Evolutionary conservation across 2,113 vertebrate species (phyloP).

Genomic region (Gnathochromis pfefferi): DNA sequence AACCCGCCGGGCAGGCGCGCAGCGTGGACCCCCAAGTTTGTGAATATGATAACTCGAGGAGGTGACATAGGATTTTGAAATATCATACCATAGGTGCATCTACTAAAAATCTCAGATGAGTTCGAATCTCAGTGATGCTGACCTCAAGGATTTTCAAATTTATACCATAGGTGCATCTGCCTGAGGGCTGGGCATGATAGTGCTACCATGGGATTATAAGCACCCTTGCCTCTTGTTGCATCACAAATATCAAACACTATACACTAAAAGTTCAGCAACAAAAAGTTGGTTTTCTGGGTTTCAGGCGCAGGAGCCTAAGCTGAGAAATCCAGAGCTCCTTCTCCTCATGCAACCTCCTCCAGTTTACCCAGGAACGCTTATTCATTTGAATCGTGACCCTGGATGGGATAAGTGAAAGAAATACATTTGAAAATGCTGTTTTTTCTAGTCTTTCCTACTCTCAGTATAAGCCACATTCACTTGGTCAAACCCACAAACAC

Average conservation of each 20-base stretch:
- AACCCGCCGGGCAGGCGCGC: neutral
- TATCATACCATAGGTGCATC: neutral
- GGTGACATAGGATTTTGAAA: neutral
- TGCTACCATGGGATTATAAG: neutral
- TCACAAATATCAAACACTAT: neutral
- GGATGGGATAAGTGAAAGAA: neutral
- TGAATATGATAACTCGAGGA: neutral
- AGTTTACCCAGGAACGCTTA: neutral
- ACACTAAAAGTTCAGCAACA: neutral
- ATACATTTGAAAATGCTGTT: neutral
- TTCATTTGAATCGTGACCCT: neutral
- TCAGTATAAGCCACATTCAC: neutral
- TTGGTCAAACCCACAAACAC: neutral
- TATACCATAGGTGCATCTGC: neutral
- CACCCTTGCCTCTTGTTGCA: neutral
- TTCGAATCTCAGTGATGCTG: neutral
- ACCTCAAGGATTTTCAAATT: neutral
- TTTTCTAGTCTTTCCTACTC: neutral
- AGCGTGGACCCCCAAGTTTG: neutral
- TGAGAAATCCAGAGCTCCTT: neutral
- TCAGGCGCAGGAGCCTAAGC: neutral
- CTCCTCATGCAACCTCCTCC: neutral
- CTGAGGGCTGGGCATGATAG: neutral
- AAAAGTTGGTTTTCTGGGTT: neutral
- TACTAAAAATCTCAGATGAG: neutral